Evolutionary conservation across 2,888 invertebrate genomes (phyloP), one percentile per base, ranked within the genome.

Genomic region (Aproaerema taeniolella): DNA sequence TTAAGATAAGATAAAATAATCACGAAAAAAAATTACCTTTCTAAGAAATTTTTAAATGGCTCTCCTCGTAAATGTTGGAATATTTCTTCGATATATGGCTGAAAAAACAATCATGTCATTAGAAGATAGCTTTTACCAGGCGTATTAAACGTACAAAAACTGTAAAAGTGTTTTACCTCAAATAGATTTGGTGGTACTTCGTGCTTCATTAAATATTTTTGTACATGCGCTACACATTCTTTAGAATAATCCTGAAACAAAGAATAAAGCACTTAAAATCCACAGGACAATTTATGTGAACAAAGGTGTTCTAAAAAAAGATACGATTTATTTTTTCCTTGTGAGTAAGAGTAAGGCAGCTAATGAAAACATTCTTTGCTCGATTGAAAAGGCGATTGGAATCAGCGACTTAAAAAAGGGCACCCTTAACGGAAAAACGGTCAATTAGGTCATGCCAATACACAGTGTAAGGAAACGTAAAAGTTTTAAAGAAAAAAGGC

Each of bases 21-120:
- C n/a, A n/a, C n/a, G 26, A 26, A 5, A 26, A 26, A 5, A 20
- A 8, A 20, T 32, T 10, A 97, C 97, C 98, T 98, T 91, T 99
- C 98, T 88, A 99, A 91, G 90, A 98, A 99, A 88, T 94, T 95
- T 88, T 95, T 95, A 88, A 99, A 99, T 52, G 99, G 95, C 79
- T 97, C 96, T 52, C 96, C 98, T 77, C 98, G 91, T 79, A 99
- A 90, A 79, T 97, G 96, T 86, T 95, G 96, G 88, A 98, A 98
- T 79, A 99, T 99, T 91, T 99, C 99, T 87, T 98, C 97, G 88
- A 99, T 98, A 88, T 99, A 99, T 67, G 98, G 98, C 97, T 99
- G 89, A 55, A 94, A 93, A 55, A 64, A 58, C 59, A 53, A 53
- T 47, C 24, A 30, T 20, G 9, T 42, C 24, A 52, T 45, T 31